phyloP scores from a whole-genome alignment of 2,113 vertebrate species.

The Bubo blakistoni region DNA sequence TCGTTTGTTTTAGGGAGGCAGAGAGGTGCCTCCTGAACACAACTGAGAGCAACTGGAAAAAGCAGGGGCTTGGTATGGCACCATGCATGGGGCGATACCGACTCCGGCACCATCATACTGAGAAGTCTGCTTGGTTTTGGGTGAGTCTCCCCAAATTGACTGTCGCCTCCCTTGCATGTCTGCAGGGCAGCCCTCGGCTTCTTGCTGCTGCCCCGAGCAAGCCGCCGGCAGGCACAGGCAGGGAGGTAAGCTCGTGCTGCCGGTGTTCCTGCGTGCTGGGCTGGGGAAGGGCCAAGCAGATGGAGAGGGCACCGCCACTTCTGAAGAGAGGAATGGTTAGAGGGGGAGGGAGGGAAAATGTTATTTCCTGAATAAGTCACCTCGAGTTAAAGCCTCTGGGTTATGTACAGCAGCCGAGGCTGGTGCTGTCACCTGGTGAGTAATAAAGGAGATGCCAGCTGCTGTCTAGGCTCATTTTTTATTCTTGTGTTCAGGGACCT shows the following conservation, averaged over 20 bases:
- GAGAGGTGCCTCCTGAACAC: background rate
- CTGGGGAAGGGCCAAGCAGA: background rate
- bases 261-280: rapidly evolving
- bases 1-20: background rate
- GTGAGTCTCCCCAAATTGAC: background rate
- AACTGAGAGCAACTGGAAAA: rapidly evolving
- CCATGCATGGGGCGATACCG: rapidly evolving
- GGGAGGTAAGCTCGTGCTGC: background rate
- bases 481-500: background rate
- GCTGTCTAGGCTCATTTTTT: background rate
- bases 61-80: rapidly evolving
- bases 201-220: background rate
- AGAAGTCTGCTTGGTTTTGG: background rate
- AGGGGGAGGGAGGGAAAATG: background rate
- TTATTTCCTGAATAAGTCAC: background rate
- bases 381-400: background rate
- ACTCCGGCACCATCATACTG: rapidly evolving
- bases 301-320: rapidly evolving
- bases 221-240: rapidly evolving
- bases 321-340: background rate
- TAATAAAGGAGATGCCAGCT: background rate
- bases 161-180: rapidly evolving
- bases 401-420: background rate
- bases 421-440: background rate
- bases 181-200: background rate